Conservation (phyloP, 2,888 invertebrate genomes). For the Ennomos fuscantarius region DNA sequence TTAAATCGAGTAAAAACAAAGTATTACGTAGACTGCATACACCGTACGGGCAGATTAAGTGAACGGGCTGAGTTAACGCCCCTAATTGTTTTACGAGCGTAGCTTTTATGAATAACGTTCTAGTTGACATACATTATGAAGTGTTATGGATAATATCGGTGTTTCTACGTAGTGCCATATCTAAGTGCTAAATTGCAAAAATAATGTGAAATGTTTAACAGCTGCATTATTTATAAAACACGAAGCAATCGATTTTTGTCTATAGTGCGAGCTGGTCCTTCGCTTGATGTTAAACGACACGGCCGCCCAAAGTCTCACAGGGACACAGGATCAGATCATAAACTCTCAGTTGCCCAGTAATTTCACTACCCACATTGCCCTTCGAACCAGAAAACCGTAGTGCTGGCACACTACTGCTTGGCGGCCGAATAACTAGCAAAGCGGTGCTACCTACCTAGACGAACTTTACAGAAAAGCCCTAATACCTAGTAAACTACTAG, state of each 20-base stretch:
- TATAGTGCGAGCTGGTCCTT: neutral
- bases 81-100: constrained; percentile 18
- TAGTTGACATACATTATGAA: constrained; percentile 21
- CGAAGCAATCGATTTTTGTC: neutral
- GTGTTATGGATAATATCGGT: constrained; percentile 23
- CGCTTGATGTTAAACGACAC: no score
- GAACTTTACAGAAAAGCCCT: no score
- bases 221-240: neutral
- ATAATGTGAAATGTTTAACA: constrained; percentile 2
- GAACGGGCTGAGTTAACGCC: constrained; percentile 13
- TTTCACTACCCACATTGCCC: no score
- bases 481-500: no score
- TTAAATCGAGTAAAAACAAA: neutral
- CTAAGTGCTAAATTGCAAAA: constrained; percentile 1
- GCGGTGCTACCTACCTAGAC: no score
- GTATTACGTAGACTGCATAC: neutral
- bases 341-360: no score
- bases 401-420: no score
- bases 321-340: no score
- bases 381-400: no score
- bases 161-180: constrained; percentile 13
- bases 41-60: constrained; percentile 3
- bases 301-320: neutral
- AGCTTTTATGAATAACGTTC: constrained; percentile 14
- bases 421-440: no score